These are phyloP conservation scores for Grapholita molesta DNA, from an alignment of 1,140 invertebrate genomes.

Conservation along the genomic window DNA sequence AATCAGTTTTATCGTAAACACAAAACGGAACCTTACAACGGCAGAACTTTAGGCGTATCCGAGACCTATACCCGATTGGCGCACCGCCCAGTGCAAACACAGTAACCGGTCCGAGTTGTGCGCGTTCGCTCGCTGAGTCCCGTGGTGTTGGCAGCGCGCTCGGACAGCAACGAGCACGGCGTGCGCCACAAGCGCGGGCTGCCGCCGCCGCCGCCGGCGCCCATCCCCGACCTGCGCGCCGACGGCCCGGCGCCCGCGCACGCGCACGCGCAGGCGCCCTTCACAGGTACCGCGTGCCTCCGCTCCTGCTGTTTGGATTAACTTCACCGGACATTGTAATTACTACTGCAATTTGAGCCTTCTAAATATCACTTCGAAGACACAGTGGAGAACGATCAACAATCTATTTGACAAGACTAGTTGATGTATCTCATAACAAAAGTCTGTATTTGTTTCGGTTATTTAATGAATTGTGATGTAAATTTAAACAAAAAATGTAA, in stretches of 20 bases:
- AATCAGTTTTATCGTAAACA: no score
- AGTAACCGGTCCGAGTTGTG: slow-evolving; percentile 22
- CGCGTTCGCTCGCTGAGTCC: neutral
- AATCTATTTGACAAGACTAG: no score
- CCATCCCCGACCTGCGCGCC: slow-evolving; percentile 92
- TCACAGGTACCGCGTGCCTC: slow-evolving; percentile 58
- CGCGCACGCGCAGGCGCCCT: slow-evolving; percentile 45
- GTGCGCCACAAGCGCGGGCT: slow-evolving; percentile 90
- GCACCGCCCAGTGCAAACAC: no score
- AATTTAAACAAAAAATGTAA: no score
- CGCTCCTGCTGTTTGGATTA: slow-evolving; percentile 6
- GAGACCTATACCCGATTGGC: no score
- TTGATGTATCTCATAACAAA: no score
- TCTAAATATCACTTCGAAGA: no score
- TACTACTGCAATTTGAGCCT: neutral
- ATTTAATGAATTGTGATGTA: no score
- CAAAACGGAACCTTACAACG: no score
- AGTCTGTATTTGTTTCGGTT: no score
- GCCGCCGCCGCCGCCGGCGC: slow-evolving; percentile 84
- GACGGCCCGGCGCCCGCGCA: slow-evolving; percentile 81
- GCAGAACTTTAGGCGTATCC: no score
- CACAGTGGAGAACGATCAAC: no score
- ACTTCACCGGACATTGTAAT: neutral
- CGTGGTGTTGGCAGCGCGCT: slow-evolving; percentile 61
- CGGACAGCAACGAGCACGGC: slow-evolving; percentile 88